Evolutionary conservation across 2,888 invertebrate species (phyloP).

Genomic region (Phengaris alcon): DNA sequence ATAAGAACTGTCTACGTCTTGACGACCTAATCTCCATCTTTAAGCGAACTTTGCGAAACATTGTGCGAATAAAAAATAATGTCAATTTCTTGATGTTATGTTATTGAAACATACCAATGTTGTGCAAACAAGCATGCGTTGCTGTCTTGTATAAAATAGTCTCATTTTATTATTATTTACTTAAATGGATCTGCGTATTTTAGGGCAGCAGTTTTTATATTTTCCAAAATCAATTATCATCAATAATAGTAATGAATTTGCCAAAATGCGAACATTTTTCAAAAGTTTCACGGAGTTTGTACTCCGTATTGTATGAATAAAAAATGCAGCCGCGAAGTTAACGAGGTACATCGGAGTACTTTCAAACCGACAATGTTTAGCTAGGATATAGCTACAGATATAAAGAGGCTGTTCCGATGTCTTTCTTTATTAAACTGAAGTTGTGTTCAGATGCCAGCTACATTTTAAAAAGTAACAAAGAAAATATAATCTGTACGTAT

Average conservation of each 20-base stretch:
- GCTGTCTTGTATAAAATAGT: too few relatives aligned
- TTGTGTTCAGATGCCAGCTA: too few relatives aligned
- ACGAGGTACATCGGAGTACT: not conserved
- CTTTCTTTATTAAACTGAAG: too few relatives aligned
- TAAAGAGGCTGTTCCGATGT: too few relatives aligned
- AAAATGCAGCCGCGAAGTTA: not conserved
- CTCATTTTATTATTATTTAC: too few relatives aligned
- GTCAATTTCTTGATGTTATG: not conserved
- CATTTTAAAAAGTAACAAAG: too few relatives aligned
- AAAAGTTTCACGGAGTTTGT: not conserved
- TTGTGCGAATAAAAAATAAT: not conserved
- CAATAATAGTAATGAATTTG: not conserved
- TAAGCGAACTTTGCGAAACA: not conserved
- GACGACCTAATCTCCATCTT: conserved; percentile 4
- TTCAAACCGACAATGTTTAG: not conserved
- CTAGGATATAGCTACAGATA: not conserved
- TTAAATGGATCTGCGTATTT: too few relatives aligned
- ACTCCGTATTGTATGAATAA: not conserved
- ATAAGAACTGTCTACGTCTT: not conserved
- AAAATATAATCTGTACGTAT: too few relatives aligned
- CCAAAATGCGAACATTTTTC: not conserved
- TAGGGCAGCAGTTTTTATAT: not conserved
- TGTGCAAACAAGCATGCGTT: too few relatives aligned
- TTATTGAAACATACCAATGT: too few relatives aligned
- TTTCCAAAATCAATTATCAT: too few relatives aligned